Evolutionary conservation across 2,113 vertebrate genomes (phyloP), one percentile per base, ranked within the genome.

Genomic region (Sporophila hypoxantha): DNA sequence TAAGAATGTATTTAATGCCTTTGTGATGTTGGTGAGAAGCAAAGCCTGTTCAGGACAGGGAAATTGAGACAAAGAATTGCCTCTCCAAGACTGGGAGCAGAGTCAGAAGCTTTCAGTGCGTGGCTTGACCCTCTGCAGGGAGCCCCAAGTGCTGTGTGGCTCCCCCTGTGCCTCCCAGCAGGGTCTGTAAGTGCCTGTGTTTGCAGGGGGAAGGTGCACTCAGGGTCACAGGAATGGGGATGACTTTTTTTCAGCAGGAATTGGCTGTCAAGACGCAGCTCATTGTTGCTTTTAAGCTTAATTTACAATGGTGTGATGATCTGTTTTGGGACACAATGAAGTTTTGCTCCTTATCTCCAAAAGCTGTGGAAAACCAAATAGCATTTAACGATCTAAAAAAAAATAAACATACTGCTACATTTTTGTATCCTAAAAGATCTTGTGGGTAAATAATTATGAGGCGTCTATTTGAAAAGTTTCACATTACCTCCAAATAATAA

Each of bases 281-380:
- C 16, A 0, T 0, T 32, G 46, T 49, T 89, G 29, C 69, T 89
- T 49, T 71, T 71, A 42, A 93, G 53, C 57, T 83, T 25, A 30
- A n/a, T 71, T 85, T 75, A 75, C 49, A 76, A 1, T 32, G 34
- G 32, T 52, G 25, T 34, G 49, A 71, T 86, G 62, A 50, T 83
- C 50, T 91, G 32, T 55, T 26, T 7, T 37, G 76, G 47, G 55
- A 77, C 74, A 76, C 17, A 62, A 11, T n/a, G 29, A 80, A 80
- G 50, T 83, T 82, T 75, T 94, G 81, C 71, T 88, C 60, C 64
- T 76, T 53, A 49, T 66, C 42, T 89, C 86, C 86, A 57, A 83
- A 93, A 91, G 61, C 79, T 80, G 34, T 88, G 61, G 91, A 88
- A 95, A 95, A 94, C 76, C 87, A 94, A 91, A 94, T 85, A 82